Conservation (phyloP, 2,797 vertebrate genomes). For the Buphagus erythrorhynchus region DNA sequence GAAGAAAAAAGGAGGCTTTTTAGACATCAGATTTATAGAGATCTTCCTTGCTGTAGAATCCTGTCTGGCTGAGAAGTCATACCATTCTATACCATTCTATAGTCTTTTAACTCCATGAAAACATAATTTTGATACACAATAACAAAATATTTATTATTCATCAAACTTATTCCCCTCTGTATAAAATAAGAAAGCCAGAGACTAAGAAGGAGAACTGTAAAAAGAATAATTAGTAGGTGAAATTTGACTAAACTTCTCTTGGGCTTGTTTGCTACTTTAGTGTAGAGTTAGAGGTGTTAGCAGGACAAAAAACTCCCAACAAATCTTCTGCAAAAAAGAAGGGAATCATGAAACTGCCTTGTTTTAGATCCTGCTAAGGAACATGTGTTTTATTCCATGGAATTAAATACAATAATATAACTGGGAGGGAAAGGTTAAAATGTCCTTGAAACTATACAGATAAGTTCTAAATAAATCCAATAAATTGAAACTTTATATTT, state of each 20-base stretch:
- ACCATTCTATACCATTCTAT: background rate
- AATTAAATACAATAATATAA: background rate
- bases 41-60: background rate
- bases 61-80: background rate
- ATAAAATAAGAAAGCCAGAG: background rate
- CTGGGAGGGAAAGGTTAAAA: background rate
- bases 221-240: background rate
- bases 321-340: background rate
- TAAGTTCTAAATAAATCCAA: background rate
- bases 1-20: rapidly evolving
- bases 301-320: background rate
- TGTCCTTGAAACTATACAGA: background rate
- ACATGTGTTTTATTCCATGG: background rate
- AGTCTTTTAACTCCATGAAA: background rate
- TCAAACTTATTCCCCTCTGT: background rate
- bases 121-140: background rate
- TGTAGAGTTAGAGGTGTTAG: rapidly evolving
- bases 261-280: background rate
- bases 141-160: background rate
- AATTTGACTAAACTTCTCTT: background rate
- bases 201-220: background rate
- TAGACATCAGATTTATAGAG: background rate
- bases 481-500: background rate
- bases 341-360: background rate
- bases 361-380: background rate